Conservation (phyloP, 2,113 vertebrate species). For the Neofelis nebulosa region DNA sequence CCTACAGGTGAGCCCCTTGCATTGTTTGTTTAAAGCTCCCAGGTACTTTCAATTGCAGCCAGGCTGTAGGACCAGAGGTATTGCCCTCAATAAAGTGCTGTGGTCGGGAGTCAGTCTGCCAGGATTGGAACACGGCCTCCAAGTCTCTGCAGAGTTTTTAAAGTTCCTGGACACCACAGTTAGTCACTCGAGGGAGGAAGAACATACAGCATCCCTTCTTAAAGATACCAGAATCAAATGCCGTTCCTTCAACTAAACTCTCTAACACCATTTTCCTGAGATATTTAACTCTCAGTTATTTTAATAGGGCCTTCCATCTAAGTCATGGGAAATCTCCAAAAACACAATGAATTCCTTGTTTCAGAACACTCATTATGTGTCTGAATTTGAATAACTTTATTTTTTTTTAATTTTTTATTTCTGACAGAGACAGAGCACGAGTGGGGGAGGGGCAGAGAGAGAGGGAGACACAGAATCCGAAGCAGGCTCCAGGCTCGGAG, state of each 20-base stretch:
- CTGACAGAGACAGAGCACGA: no score
- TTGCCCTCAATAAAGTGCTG: rapidly evolving
- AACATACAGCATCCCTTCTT: background rate
- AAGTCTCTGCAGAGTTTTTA: background rate
- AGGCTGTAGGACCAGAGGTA: background rate
- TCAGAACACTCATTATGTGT: background rate
- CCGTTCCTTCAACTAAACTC: background rate
- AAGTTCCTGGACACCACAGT: background rate
- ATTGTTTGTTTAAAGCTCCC: background rate
- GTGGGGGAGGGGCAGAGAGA: no score
- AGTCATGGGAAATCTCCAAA: background rate
- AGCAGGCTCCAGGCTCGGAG: no score
- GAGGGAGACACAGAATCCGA: no score
- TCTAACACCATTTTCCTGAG: background rate
- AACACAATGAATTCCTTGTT: background rate
- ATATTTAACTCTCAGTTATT: background rate
- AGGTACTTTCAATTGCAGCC: background rate
- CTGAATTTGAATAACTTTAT: background rate
- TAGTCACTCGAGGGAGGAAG: background rate
- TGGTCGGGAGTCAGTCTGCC: background rate
- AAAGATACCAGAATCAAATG: background rate
- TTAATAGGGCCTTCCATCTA: background rate
- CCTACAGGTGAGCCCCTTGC: no score
- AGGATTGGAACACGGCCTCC: background rate
- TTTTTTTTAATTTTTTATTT: background rate